phyloP scores from a whole-genome alignment of 2,888 invertebrate species.

The Meliscaeva auricollis region DNA sequence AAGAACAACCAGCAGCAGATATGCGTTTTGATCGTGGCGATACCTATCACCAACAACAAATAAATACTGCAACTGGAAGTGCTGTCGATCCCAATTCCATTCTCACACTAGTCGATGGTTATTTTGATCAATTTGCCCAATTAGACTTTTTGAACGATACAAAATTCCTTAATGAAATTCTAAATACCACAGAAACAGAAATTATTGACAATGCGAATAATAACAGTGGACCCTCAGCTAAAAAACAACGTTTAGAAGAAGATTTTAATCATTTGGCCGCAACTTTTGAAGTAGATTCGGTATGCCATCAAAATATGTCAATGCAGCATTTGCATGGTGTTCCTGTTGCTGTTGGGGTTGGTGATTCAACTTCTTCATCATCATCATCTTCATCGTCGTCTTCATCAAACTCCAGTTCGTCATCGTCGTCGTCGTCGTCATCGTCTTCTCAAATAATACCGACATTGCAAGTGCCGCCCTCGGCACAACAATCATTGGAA shows the following conservation, averaged over 20 bases:
- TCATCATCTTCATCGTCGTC: constrained; percentile 56
- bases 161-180: constrained; percentile 82
- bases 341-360: background rate
- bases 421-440: constrained; percentile 34
- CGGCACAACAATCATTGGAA: constrained; percentile 64
- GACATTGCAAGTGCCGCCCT: constrained; percentile 61
- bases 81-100: constrained; percentile 82
- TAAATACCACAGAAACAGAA: constrained; percentile 80
- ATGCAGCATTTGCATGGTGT: constrained; percentile 42
- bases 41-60: constrained; percentile 50
- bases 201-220: constrained; percentile 80
- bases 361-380: constrained; percentile 61
- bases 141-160: constrained; percentile 81
- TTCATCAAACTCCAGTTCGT: constrained; percentile 48
- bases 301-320: constrained; percentile 56
- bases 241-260: constrained; percentile 63
- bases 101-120: constrained; percentile 79
- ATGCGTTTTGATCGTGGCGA: constrained; percentile 53
- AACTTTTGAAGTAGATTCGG: constrained; percentile 53
- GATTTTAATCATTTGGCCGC: constrained; percentile 58
- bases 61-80: constrained; percentile 1
- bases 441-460: constrained; percentile 66
- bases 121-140: constrained; percentile 72
- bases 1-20: constrained; percentile 14
- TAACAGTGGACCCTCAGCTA: constrained; percentile 49